A percentile compares a stretch with the other conserved stretches of the same genome.
These are phyloP conservation scores for Gymnocheta viridis DNA, from an alignment of 2,888 invertebrate genomes.

Conservation along the genomic window DNA sequence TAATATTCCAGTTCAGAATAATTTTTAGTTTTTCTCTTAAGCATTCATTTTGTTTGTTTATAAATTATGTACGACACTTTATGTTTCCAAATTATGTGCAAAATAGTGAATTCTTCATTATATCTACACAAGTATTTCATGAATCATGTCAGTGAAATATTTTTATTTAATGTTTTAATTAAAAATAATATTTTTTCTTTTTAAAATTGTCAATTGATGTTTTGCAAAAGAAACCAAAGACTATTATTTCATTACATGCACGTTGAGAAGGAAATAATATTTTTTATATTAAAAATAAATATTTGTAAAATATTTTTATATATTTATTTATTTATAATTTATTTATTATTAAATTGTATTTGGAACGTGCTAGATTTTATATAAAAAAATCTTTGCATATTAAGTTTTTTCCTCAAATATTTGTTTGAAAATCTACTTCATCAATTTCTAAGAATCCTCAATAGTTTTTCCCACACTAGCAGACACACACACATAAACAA, in stretches of 20 bases:
- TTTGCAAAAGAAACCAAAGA: not conserved
- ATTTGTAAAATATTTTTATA: constrained; percentile 54
- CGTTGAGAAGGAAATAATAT: not conserved
- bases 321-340: not conserved
- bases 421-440: constrained; percentile 37
- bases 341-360: not conserved
- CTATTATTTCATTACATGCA: not conserved
- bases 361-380: constrained; percentile 66
- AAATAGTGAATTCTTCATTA: not conserved
- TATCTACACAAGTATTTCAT: not conserved
- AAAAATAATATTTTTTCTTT: not conserved
- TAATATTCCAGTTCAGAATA: not conserved
- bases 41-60: not conserved
- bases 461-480: not conserved
- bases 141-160: constrained; percentile 27
- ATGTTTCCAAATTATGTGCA: not conserved
- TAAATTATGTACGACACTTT: too few relatives aligned
- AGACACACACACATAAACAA: not conserved
- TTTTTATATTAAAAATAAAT: constrained; percentile 51
- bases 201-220: too few relatives aligned
- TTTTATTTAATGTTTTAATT: not conserved
- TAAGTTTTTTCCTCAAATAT: constrained; percentile 16
- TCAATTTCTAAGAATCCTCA: constrained; percentile 3
- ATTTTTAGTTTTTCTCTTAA: too few relatives aligned
- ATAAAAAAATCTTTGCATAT: constrained; percentile 32